Evolutionary conservation across 2,888 invertebrate species (phyloP).

Genomic region (Ypsolopha sequella): DNA sequence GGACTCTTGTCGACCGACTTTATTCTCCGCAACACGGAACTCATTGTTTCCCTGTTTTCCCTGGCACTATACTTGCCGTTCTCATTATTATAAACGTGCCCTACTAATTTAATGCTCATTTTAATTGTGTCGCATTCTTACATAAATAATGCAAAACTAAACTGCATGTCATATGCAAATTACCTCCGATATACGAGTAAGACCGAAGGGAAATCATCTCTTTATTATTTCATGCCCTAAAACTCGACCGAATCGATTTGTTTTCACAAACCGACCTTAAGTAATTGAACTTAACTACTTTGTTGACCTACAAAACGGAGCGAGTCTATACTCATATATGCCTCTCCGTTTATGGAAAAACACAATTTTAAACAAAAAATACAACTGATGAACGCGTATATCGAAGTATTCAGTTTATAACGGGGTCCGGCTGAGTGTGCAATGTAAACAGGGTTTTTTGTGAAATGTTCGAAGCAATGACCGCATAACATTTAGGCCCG

Average conservation of each 20-base stretch:
- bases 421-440: background rate
- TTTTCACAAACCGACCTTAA: background rate
- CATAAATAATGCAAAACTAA: background rate
- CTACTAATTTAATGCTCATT: background rate
- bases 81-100: background rate
- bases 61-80: background rate
- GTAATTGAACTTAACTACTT: background rate
- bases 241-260: no score
- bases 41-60: background rate
- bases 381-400: background rate
- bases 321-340: no score
- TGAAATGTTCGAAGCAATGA: conserved; percentile 17
- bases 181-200: background rate
- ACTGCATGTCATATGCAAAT: background rate
- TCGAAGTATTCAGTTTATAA: background rate
- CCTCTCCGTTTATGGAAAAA: background rate
- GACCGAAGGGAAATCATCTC: background rate
- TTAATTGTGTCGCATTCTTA: background rate
- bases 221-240: no score
- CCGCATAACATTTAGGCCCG: conserved; percentile 16
- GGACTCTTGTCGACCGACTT: background rate
- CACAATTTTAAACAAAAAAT: background rate
- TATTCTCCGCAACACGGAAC: background rate
- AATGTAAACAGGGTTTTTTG: conserved; percentile 11
- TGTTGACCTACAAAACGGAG: background rate